phyloP scores from a whole-genome alignment of 2,113 vertebrate species.

The Alethe castanea region DNA sequence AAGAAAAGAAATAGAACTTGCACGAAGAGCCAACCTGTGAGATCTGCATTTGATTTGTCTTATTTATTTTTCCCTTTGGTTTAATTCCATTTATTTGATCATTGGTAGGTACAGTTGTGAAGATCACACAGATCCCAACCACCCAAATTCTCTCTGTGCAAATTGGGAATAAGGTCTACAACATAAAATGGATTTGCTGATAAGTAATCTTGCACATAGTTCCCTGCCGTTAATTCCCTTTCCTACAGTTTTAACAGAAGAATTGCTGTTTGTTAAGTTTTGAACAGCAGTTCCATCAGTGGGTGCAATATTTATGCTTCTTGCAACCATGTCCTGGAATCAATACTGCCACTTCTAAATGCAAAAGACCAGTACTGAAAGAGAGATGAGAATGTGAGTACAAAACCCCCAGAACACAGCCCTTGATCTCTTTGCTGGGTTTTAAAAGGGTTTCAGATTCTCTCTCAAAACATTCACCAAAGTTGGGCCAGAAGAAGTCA shows the following conservation, averaged over 20 bases:
- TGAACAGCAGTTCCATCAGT: not conserved
- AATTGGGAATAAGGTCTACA: not conserved
- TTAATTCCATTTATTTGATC: not conserved
- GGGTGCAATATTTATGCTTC: not conserved
- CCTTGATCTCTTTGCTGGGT: not conserved
- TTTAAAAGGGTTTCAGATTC: constrained; percentile 46
- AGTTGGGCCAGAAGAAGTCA: constrained; percentile 75
- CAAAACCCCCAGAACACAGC: not conserved
- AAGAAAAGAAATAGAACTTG: not conserved
- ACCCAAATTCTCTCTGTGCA: not conserved
- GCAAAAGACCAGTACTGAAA: not conserved
- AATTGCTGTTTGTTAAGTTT: not conserved
- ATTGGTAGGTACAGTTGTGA: not conserved
- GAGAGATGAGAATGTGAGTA: not conserved
- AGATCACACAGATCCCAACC: not conserved
- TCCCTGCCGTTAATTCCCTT: not conserved
- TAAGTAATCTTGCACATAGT: not conserved
- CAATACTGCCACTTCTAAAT: not conserved
- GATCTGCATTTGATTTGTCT: not conserved
- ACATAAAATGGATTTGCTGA: not conserved
- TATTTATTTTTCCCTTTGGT: not conserved
- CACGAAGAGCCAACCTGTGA: not conserved
- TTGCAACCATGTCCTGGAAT: not conserved
- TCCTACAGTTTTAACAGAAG: not conserved
- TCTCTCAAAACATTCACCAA: constrained; percentile 37